A percentile compares a stretch with the other conserved stretches of the same genome.
Conservation (phyloP, 2,888 invertebrate genomes). For the Neoitamus cyanurus region DNA sequence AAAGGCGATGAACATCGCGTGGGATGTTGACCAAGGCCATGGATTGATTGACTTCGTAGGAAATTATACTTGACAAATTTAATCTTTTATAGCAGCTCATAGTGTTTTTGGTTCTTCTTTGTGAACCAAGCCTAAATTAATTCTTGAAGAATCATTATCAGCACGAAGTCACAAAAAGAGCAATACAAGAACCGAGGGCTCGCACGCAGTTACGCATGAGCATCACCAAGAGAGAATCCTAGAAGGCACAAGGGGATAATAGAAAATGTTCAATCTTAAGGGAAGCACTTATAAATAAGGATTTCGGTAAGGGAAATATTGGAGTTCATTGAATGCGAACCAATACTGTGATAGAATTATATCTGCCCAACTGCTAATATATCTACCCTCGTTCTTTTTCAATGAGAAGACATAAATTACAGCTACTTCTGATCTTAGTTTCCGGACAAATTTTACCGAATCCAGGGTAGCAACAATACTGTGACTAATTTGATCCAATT, state of each 20-base stretch:
- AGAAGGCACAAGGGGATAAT: background rate
- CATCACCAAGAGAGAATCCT: conserved; percentile 11
- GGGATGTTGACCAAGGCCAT: conserved; percentile 57
- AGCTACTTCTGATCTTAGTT: background rate
- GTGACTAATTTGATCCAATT: background rate
- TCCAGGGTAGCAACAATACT: background rate
- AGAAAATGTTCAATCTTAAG: background rate
- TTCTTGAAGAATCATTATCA: background rate
- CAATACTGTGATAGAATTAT: background rate
- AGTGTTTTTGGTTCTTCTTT: background rate
- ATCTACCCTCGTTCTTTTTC: background rate
- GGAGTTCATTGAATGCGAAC: background rate
- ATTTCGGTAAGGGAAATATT: background rate
- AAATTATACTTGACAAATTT: background rate
- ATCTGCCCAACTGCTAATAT: background rate
- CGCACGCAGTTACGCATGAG: conserved; percentile 51
- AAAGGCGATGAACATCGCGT: conserved; percentile 50
- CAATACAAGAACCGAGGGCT: conserved; percentile 14
- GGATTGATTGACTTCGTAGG: conserved; percentile 32
- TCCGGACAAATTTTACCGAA: background rate
- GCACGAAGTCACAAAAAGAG: background rate
- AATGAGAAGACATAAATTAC: background rate
- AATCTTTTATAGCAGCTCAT: background rate
- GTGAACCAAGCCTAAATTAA: background rate
- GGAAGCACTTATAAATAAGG: background rate